These are phyloP conservation scores for human (Homo sapiens) DNA, from an alignment of 2,113 vertebrate genomes.

Conservation along the genomic window GRCh38 chr3:58664501-58665000, in stretches of 20 bases:
- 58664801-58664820: rapidly evolving
- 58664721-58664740: not conserved
- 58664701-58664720: rapidly evolving
- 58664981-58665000: not conserved
- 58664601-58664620: not conserved
- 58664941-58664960: not conserved
- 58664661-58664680: not conserved
- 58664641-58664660: not conserved
- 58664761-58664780: not conserved
- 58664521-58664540: not conserved
- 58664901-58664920: not conserved
- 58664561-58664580: not conserved
- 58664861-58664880: too few relatives aligned
- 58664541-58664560: not conserved
- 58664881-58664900: not conserved
- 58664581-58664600: not conserved
- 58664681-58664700: not conserved
- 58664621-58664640: not conserved
- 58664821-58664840: not conserved
- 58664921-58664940: rapidly evolving
- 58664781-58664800: not conserved
- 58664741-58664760: too few relatives aligned
- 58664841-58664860: not conserved
- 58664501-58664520: not conserved
- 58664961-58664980: not conserved